A percentile compares a stretch with the other conserved stretches of the same genome.
These are phyloP conservation scores for Picus viridis DNA, from an alignment of 2,797 vertebrate species.

Conservation along the genomic window DNA sequence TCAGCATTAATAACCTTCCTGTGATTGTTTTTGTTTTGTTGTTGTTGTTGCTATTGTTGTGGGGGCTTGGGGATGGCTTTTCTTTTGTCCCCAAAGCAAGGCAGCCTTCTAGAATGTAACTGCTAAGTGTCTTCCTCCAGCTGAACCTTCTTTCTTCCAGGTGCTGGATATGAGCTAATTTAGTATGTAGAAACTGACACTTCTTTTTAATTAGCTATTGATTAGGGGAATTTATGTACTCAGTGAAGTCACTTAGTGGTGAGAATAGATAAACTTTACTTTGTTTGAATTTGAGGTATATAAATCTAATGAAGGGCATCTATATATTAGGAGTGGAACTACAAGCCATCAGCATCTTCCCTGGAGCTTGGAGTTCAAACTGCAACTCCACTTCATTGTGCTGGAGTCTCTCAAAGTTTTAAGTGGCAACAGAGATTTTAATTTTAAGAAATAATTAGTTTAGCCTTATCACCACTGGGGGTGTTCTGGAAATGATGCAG, in stretches of 20 bases:
- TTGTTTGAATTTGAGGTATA: slow-evolving; percentile 27
- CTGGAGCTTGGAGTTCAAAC: slow-evolving; percentile 9
- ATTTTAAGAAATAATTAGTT: neutral
- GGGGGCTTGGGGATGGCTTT: too few relatives aligned
- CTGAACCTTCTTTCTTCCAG: neutral
- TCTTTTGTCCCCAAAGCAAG: accelerated
- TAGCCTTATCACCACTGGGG: neutral
- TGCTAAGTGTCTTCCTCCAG: neutral
- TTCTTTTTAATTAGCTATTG: slow-evolving; percentile 71
- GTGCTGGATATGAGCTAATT: neutral
- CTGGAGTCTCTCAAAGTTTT: neutral
- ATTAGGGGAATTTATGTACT: slow-evolving; percentile 61
- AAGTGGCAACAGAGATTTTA: neutral
- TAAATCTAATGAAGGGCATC: slow-evolving; percentile 27
- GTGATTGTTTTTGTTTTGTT: neutral
- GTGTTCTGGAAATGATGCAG: neutral
- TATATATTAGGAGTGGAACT: neutral
- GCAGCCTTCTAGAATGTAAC: neutral
- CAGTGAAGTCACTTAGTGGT: slow-evolving; percentile 48
- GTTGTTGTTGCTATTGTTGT: neutral
- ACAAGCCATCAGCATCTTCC: neutral
- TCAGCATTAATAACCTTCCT: neutral
- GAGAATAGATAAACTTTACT: slow-evolving; percentile 53
- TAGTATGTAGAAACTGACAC: neutral
- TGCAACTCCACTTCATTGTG: neutral